phyloP scores from a whole-genome alignment of 2,888 invertebrate genomes.

The Itoplectis maculator region DNA sequence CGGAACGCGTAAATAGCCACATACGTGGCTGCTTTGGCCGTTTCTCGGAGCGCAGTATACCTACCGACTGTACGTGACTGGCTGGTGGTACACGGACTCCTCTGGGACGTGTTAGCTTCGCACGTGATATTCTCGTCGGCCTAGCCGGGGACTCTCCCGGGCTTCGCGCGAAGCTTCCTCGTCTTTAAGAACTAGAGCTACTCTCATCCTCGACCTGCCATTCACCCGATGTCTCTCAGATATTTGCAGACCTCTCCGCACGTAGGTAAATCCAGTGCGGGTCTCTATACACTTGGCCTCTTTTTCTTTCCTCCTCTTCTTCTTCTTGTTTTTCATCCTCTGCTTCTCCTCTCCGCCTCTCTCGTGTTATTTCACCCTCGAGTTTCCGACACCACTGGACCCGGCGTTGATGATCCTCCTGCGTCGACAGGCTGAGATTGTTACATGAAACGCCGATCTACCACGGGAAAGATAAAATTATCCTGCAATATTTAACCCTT shows the following conservation, averaged over 20 bases:
- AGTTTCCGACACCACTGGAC: slow-evolving; percentile 1
- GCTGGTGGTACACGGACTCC: slow-evolving; percentile 66
- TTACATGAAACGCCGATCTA: too few species aligned
- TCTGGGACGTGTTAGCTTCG: slow-evolving; percentile 78
- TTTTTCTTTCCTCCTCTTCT: slow-evolving; percentile 14
- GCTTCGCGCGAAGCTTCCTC: slow-evolving; percentile 35
- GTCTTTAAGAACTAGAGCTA: slow-evolving; percentile 64
- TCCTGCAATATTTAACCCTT: too few species aligned
- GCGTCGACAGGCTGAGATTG: not conserved
- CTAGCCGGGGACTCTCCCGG: slow-evolving; percentile 15
- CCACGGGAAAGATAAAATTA: too few species aligned
- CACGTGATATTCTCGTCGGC: slow-evolving; percentile 75
- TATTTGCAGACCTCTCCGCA: slow-evolving; percentile 24
- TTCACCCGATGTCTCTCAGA: slow-evolving; percentile 35
- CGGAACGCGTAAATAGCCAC: slow-evolving; percentile 66
- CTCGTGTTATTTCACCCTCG: slow-evolving; percentile 4
- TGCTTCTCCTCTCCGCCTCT: not conserved
- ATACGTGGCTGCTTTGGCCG: slow-evolving; percentile 52
- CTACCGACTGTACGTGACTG: slow-evolving; percentile 68
- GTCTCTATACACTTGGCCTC: not conserved
- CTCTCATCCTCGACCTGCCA: slow-evolving; percentile 41
- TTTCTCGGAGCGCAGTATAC: slow-evolving; percentile 56
- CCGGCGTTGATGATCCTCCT: not conserved
- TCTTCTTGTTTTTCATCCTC: not conserved
- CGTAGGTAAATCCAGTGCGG: slow-evolving; percentile 38